These are phyloP conservation scores for Bombus cullumanus DNA, from an alignment of 1,140 invertebrate genomes.

Conservation along the genomic window DNA sequence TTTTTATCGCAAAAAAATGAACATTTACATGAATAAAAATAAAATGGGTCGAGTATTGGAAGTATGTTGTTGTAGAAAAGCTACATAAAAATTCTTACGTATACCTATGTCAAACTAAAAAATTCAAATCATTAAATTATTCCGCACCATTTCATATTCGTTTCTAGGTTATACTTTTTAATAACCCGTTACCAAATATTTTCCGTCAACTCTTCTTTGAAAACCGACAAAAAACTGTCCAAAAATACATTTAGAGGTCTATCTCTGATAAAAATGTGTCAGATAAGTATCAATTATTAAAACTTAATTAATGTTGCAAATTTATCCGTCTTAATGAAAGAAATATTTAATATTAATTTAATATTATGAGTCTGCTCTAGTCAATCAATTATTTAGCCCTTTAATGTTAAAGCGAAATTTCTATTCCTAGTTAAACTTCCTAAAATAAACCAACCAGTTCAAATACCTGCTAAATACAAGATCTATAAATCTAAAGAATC, in stretches of 20 bases:
- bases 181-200: background rate
- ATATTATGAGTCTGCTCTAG: too few species aligned
- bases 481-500: background rate
- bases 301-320: background rate
- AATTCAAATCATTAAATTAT: constrained; percentile 3
- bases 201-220: background rate
- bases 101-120: background rate
- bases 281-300: background rate
- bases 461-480: background rate
- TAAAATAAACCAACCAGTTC: background rate
- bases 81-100: background rate
- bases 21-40: background rate
- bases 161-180: background rate
- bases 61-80: too few species aligned
- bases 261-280: background rate
- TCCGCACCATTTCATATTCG: background rate
- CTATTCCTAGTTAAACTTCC: background rate
- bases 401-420: background rate
- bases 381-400: too few species aligned
- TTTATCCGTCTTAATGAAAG: background rate
- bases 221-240: background rate
- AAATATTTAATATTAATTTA: background rate
- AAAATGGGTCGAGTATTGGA: background rate
- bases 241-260: background rate
- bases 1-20: background rate